phyloP scores from a whole-genome alignment of 2,797 vertebrate genomes.

The Remorina albescens region DNA sequence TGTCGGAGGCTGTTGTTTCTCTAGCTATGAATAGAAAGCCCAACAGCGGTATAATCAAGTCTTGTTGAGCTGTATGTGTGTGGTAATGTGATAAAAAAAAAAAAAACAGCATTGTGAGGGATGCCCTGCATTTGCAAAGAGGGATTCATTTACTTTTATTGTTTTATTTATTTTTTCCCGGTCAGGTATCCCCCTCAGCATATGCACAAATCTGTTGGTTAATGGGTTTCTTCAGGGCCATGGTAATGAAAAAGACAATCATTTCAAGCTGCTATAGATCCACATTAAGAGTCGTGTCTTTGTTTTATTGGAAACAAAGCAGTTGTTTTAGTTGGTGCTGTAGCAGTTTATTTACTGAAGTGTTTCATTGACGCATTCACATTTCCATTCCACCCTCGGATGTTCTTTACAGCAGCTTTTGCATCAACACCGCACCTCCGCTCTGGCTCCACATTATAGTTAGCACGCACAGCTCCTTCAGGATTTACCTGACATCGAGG shows the following conservation, averaged over 20 bases:
- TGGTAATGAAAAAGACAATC: constrained; percentile 30
- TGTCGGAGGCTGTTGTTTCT: constrained; percentile 46
- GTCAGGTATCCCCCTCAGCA: constrained; percentile 49
- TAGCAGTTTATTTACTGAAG: constrained; percentile 39
- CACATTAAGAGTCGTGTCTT: background rate
- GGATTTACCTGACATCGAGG: constrained; percentile 13
- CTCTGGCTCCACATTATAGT: constrained; percentile 17
- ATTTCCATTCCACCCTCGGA: constrained; percentile 16
- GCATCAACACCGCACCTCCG: constrained; percentile 1
- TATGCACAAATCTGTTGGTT: constrained; percentile 39
- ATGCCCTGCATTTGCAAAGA: constrained; percentile 55
- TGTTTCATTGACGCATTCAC: constrained; percentile 20
- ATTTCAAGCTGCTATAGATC: constrained; percentile 23
- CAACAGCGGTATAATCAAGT: constrained; percentile 61
- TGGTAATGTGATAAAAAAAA: constrained; percentile 58
- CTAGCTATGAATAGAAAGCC: constrained; percentile 67
- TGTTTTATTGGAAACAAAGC: constrained; percentile 39
- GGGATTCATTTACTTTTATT: constrained; percentile 66
- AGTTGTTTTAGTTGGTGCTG: constrained; percentile 10
- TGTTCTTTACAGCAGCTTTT: constrained; percentile 15
- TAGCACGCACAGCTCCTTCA: background rate
- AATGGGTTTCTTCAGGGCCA: constrained; percentile 56
- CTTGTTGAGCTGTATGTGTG: constrained; percentile 33
- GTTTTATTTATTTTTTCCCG: constrained; percentile 1
- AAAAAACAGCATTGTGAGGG: constrained; percentile 37